Conservation (phyloP, 2,797 vertebrate genomes). For the Craterocephalus amniculus region DNA sequence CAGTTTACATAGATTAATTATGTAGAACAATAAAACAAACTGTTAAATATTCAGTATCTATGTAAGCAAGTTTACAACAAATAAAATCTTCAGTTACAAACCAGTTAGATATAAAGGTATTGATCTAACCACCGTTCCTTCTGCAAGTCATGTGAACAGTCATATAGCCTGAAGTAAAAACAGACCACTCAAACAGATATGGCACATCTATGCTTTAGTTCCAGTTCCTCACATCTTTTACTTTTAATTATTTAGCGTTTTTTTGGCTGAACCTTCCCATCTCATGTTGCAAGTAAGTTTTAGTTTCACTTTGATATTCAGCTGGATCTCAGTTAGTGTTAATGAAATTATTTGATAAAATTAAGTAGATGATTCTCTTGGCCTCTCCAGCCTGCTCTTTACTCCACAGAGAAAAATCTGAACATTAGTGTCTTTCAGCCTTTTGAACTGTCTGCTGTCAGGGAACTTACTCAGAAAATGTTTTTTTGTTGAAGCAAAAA, state of each 20-base stretch:
- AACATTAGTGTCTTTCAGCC: background rate
- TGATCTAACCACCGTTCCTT: slow-evolving; percentile 6
- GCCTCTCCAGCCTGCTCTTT: background rate
- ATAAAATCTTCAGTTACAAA: background rate
- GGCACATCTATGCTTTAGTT: slow-evolving; percentile 11
- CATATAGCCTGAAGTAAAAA: slow-evolving; percentile 20
- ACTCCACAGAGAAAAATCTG: background rate
- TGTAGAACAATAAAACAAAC: background rate
- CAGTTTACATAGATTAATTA: no score
- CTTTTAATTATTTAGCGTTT: slow-evolving; percentile 41
- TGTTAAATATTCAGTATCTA: background rate
- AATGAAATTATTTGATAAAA: background rate
- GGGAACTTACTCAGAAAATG: background rate
- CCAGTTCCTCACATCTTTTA: slow-evolving; percentile 1
- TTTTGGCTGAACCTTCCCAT: slow-evolving; percentile 28
- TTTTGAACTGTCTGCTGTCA: background rate
- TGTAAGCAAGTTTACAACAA: background rate
- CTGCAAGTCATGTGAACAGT: slow-evolving; percentile 37
- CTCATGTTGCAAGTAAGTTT: slow-evolving; percentile 61
- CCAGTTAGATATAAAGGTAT: background rate
- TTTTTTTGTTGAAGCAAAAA: background rate
- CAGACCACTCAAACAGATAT: background rate
- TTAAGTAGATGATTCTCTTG: background rate
- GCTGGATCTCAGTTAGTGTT: slow-evolving; percentile 17
- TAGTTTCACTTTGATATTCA: slow-evolving; percentile 51